Evolutionary conservation across 2,797 vertebrate species (phyloP), one percentile per base, ranked within the genome.

Genomic region (Champsocephalus esox): DNA sequence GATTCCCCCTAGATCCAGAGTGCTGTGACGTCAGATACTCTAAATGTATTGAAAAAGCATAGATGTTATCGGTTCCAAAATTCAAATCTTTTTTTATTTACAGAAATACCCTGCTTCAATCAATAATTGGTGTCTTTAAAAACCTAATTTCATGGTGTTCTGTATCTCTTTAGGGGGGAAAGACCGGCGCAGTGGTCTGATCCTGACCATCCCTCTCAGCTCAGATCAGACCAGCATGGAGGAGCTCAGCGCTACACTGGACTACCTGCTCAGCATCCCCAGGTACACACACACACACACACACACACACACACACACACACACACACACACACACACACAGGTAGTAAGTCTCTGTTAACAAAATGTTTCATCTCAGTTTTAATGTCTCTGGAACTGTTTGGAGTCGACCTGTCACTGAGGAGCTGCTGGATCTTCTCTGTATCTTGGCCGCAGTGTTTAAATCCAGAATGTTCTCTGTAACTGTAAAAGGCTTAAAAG

Each of bases 191-290:
- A 99, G 98, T 80, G 98, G 98, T 82, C 96, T 99, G 92, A 99
- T 99, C 94, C 93, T 99, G 89, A 99, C 97, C 81, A 99, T 99
- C 93, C 98, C 98, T 63, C 94, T 99, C 89, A 96, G 97, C 81
- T 97, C 97, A 2, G 98, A 99, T 73, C 98, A 99, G 93, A 99
- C 98, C 19, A 99, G 95, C 90, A 97, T 99, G 98, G 98, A 99
- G 82, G 98, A 99, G 87, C 95, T 99, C 77, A 97, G 97, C 70
- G 94, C 96, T 85, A 99, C 98, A 0, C 93, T 99, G 81, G 97
- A 99, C 92, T 99, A 99, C 83, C 95, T 99, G 66, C 97, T 99
- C 48, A 96, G 97, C 92, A 99, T 99, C 88, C 98, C 98, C 92
- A 99, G 98, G 98, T 58, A 38, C 34, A 34, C 34, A 34, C 34